phyloP scores from a whole-genome alignment of 2,797 vertebrate species.

The Micropoecilia bifurca region DNA sequence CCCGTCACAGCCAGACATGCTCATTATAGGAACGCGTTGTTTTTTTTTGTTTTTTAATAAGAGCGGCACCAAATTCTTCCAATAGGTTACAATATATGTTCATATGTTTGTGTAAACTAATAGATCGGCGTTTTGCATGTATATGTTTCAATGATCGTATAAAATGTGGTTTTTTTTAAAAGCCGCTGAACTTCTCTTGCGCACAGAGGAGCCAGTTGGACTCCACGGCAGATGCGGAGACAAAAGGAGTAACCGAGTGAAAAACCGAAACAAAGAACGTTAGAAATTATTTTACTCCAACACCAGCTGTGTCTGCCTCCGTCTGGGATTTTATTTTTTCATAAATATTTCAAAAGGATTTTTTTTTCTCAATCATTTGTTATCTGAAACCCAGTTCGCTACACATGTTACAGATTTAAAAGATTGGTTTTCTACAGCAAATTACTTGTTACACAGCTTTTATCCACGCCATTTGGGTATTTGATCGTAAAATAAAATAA shows the following conservation, averaged over 20 bases:
- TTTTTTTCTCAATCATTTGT: background rate
- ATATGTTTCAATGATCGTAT: background rate
- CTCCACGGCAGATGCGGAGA: constrained; percentile 78
- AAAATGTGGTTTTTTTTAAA: constrained; percentile 5
- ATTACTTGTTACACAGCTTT: background rate
- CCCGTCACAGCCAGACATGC: background rate
- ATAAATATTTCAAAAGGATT: background rate
- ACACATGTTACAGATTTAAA: background rate
- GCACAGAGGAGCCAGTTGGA: constrained; percentile 59
- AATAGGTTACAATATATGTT: background rate
- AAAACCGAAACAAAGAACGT: constrained; percentile 78
- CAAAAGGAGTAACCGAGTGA: constrained; percentile 81
- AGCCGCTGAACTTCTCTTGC: constrained; percentile 45
- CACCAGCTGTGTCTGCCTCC: constrained; percentile 34
- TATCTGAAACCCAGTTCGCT: background rate
- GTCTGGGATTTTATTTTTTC: background rate
- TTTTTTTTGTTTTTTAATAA: background rate
- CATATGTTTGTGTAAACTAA: background rate
- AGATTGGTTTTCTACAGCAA: background rate
- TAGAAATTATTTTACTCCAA: constrained; percentile 57
- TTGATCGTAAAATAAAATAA: background rate
- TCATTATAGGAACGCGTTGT: background rate
- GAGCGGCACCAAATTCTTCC: constrained; percentile 10
- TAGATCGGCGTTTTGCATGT: background rate
- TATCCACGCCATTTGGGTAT: background rate